Conservation (phyloP, 1,140 invertebrate genomes). For the Heliconius hermathena region DNA sequence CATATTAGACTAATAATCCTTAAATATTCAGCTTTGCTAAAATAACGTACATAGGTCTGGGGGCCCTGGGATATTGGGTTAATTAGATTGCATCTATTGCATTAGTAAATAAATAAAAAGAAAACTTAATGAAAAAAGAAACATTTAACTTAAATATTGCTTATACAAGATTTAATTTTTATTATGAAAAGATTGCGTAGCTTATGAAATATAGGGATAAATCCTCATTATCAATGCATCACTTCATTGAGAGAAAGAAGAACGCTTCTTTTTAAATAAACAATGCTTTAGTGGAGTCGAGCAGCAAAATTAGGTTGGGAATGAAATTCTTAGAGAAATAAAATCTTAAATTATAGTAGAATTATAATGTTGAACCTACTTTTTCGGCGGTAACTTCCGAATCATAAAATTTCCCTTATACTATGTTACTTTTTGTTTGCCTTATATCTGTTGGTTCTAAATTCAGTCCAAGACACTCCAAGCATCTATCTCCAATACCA, state of each 20-base stretch:
- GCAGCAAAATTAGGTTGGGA: slow-evolving; percentile 28
- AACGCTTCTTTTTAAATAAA: slow-evolving; percentile 56
- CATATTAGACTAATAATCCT: too few relatives aligned
- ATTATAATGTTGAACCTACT: neutral
- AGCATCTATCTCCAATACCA: too few relatives aligned
- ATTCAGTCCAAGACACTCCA: too few relatives aligned
- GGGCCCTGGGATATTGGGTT: too few relatives aligned
- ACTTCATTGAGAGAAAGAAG: slow-evolving; percentile 55
- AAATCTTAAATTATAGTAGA: slow-evolving; percentile 17
- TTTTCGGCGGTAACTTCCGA: neutral
- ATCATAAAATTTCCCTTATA: neutral
- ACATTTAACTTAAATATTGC: neutral
- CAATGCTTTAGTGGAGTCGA: slow-evolving; percentile 41
- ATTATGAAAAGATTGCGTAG: slow-evolving; percentile 14
- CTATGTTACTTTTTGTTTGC: neutral
- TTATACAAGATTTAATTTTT: slow-evolving; percentile 6
- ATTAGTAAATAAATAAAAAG: neutral
- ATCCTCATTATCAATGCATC: slow-evolving; percentile 56
- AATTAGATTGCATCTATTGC: neutral
- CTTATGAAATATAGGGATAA: slow-evolving; percentile 28
- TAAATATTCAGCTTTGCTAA: too few relatives aligned
- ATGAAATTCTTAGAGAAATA: slow-evolving; percentile 22
- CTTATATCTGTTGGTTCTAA: too few relatives aligned
- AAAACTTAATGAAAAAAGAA: neutral
- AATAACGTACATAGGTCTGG: too few relatives aligned